A percentile compares a stretch with the other conserved stretches of the same genome.
phyloP scores from a whole-genome alignment of 35 echinoderm and acorn worm genomes.

The Holothuria glaberrima region DNA sequence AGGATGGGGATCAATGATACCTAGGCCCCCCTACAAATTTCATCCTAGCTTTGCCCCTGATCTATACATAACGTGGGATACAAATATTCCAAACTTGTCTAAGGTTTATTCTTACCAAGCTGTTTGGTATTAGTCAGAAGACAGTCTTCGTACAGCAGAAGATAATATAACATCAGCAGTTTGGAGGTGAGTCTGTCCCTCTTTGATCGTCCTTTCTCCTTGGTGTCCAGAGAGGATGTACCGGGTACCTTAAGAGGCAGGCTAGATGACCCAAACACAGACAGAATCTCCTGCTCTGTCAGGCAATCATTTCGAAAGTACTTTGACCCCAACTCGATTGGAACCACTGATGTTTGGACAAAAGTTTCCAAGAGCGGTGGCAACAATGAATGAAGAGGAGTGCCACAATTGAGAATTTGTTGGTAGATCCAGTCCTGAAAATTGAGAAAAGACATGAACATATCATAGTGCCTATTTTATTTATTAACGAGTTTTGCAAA shows the following conservation, averaged over 20 bases:
- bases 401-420: slow-evolving; percentile 82
- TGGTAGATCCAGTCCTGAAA: slow-evolving; percentile 96
- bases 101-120: slow-evolving; percentile 57
- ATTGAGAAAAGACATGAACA: background rate
- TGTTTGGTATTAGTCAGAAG: slow-evolving; percentile 88
- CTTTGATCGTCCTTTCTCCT: slow-evolving; percentile 24
- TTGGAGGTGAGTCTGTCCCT: slow-evolving; percentile 73
- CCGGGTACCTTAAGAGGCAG: slow-evolving; percentile 72
- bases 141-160: slow-evolving; percentile 97
- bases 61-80: too few relatives aligned
- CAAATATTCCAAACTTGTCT: too few relatives aligned
- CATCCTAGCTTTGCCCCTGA: too few relatives aligned
- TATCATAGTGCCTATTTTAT: too few relatives aligned
- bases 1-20: too few relatives aligned
- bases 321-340: slow-evolving; percentile 78
- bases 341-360: slow-evolving; percentile 79
- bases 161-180: slow-evolving; percentile 92
- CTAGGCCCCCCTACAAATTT: too few relatives aligned
- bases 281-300: slow-evolving; percentile 89
- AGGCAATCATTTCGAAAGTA: slow-evolving; percentile 76
- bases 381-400: slow-evolving; percentile 89
- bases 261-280: slow-evolving; percentile 83
- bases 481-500: too few relatives aligned
- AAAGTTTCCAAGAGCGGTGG: slow-evolving; percentile 94
- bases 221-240: slow-evolving; percentile 43